Evolutionary conservation across 2,797 vertebrate species (phyloP).

Genomic region (Micromesistius poutassou): DNA sequence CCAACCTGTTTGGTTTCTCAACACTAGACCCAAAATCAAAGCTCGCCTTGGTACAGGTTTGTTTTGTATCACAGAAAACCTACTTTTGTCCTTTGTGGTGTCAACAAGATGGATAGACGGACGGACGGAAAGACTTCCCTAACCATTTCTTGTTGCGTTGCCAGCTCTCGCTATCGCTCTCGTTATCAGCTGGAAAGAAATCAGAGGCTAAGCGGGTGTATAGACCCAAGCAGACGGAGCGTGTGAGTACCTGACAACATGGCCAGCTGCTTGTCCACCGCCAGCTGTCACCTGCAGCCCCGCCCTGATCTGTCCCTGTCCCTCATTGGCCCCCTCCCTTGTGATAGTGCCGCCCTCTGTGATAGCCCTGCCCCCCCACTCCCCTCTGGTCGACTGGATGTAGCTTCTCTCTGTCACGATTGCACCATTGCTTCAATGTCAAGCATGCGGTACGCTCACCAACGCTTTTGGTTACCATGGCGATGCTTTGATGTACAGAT

Average conservation of each 20-base stretch:
- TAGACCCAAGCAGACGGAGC: conserved; percentile 76
- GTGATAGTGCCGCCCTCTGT: conserved; percentile 7
- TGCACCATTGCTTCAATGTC: conserved; percentile 63
- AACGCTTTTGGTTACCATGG: neutral
- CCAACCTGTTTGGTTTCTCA: neutral
- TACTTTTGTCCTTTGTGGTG: neutral
- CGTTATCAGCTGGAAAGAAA: conserved; percentile 78
- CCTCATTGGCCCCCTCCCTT: conserved; percentile 1
- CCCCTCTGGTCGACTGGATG: conserved; percentile 65
- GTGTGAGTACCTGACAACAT: conserved; percentile 75
- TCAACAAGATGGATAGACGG: neutral
- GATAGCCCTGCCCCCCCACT: conserved; percentile 43
- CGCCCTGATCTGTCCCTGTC: neutral
- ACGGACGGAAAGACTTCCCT: conserved; percentile 30
- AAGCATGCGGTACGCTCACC: neutral
- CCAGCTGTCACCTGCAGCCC: conserved; percentile 5
- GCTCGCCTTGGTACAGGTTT: neutral
- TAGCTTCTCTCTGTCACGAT: conserved; percentile 47
- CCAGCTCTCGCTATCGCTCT: conserved; percentile 75
- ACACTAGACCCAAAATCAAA: neutral
- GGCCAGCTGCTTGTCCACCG: conserved; percentile 46
- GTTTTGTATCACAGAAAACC: neutral
- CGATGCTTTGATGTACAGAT: neutral
- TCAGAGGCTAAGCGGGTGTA: conserved; percentile 74
- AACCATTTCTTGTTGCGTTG: conserved; percentile 68